Percentiles rank a stretch among this genome's conserved stretches.
Conservation (phyloP, 2,113 vertebrate genomes). For the Pseudolaguvia tuberculata region DNA sequence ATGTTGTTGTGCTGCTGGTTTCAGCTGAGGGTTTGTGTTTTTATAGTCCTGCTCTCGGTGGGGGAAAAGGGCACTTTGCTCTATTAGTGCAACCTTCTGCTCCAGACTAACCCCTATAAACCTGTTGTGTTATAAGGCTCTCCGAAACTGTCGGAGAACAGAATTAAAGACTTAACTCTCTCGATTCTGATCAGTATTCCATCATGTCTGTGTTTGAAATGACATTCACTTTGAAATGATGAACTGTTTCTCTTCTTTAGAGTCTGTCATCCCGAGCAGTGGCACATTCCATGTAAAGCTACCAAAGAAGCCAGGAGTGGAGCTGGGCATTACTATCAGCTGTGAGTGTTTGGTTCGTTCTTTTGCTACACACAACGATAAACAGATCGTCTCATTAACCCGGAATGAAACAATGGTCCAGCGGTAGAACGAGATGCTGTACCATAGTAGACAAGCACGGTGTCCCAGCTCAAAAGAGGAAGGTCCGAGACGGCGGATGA, state of each 20-base stretch:
- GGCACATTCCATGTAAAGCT: slow-evolving; percentile 98
- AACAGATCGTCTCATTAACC: not conserved
- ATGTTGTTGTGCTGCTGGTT: slow-evolving; percentile 21
- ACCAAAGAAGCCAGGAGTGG: slow-evolving; percentile 94
- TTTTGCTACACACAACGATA: not conserved
- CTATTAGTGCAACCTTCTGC: slow-evolving; percentile 22
- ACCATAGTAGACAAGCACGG: too few relatives aligned
- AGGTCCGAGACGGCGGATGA: too few relatives aligned
- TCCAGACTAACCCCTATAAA: slow-evolving; percentile 12
- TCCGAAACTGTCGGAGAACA: slow-evolving; percentile 10
- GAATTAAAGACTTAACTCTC: not conserved
- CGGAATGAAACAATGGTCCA: not conserved
- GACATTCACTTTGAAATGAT: not conserved
- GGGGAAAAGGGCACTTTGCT: slow-evolving; percentile 9
- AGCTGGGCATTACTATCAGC: slow-evolving; percentile 97
- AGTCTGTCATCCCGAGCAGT: slow-evolving; percentile 96
- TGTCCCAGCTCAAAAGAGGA: too few relatives aligned
- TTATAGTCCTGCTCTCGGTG: slow-evolving; percentile 5
- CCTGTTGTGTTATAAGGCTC: slow-evolving; percentile 13
- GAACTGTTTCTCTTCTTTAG: slow-evolving; percentile 61
- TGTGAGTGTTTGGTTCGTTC: slow-evolving; percentile 71
- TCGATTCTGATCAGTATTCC: not conserved
- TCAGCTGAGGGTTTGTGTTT: not conserved
- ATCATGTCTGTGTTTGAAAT: not conserved
- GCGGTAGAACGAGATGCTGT: not conserved